Percentiles rank a stretch among this genome's conserved stretches.
Conservation (phyloP, 2,888 invertebrate species). For the Galerucella calmariensis region DNA sequence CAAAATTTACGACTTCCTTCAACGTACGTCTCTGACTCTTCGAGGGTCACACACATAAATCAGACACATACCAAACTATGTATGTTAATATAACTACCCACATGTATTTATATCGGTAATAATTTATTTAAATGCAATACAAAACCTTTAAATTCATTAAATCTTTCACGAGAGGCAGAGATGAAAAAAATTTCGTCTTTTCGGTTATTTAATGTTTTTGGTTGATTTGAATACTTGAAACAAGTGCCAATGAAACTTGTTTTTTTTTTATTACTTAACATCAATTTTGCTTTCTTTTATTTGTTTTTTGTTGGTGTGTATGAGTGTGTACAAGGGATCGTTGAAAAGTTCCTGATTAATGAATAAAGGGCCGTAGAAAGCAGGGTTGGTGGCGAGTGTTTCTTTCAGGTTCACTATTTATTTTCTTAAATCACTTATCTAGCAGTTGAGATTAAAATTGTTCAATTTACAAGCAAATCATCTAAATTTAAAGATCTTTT, state of each 20-base stretch:
- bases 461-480: too few species aligned
- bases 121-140: neutral
- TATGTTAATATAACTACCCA: slow-evolving; percentile 1
- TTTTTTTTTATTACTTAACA: neutral
- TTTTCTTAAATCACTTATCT: too few species aligned
- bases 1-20: neutral
- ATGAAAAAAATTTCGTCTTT: neutral
- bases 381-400: too few species aligned
- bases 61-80: neutral
- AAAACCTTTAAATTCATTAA: neutral
- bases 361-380: too few species aligned
- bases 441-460: too few species aligned
- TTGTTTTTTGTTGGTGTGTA: neutral
- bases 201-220: neutral
- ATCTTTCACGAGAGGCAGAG: neutral
- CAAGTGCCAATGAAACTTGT: neutral
- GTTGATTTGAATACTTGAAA: neutral
- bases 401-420: too few species aligned
- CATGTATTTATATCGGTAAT: neutral
- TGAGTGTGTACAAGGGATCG: neutral
- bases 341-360: neutral
- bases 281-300: neutral
- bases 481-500: too few species aligned
- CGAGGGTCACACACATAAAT: neutral
- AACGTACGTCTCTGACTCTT: neutral